Conservation (phyloP, 2,113 vertebrate genomes). For the Macheiramphus alcinus region DNA sequence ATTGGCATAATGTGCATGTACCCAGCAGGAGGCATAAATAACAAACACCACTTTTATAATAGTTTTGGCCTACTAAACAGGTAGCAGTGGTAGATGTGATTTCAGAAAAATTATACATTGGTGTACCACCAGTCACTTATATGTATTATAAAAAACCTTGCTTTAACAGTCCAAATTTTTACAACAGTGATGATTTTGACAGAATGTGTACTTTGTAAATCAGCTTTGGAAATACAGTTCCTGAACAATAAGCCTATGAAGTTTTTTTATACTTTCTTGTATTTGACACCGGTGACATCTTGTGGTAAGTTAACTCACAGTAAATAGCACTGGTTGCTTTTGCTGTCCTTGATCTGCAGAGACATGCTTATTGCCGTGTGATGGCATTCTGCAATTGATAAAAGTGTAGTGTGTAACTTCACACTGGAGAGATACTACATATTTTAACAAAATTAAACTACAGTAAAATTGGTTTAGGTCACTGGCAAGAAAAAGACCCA, state of each 20-base stretch:
- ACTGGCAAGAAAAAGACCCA: not conserved
- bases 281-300: conserved; percentile 13
- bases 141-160: not conserved
- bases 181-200: not conserved
- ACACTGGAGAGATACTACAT: not conserved
- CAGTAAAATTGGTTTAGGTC: not conserved
- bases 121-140: not conserved
- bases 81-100: not conserved
- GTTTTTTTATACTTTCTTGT: not conserved
- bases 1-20: not conserved
- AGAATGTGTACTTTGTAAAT: not conserved
- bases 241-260: not conserved
- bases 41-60: not conserved
- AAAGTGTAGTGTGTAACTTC: not conserved
- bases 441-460: not conserved
- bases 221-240: not conserved
- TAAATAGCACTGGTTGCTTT: not conserved
- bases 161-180: not conserved
- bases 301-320: not conserved
- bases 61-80: not conserved
- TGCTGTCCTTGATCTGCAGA: not conserved
- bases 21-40: not conserved
- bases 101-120: not conserved
- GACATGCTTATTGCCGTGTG: not conserved
- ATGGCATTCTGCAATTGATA: not conserved